Evolutionary conservation across 23 tunicate species (phyloP).

Genomic region (Halocynthia roretzi): DNA sequence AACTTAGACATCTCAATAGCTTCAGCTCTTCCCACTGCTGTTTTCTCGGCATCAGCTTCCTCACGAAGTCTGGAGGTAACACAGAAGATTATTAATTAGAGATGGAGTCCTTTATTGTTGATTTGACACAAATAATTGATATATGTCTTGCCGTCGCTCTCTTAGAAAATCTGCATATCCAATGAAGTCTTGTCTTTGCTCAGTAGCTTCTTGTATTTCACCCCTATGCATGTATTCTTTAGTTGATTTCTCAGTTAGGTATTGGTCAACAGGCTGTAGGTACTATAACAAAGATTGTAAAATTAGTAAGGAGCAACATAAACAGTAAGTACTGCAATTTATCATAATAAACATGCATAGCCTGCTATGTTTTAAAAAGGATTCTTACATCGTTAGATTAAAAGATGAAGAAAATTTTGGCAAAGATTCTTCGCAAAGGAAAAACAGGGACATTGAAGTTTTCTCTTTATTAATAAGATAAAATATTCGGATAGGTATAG

Average conservation of each 20-base stretch:
- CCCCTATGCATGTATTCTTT: slow-evolving; percentile 58
- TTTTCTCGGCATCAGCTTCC: not conserved
- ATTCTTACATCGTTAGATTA: too few relatives aligned
- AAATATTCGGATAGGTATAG: too few relatives aligned
- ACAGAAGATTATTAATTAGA: not conserved
- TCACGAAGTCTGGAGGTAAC: not conserved
- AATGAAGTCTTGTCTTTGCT: slow-evolving; percentile 35
- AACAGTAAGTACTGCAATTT: too few relatives aligned
- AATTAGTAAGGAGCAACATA: too few relatives aligned
- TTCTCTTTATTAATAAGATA: too few relatives aligned
- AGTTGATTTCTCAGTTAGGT: slow-evolving; percentile 52
- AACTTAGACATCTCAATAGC: slow-evolving; percentile 15
- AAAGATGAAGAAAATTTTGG: too few relatives aligned
- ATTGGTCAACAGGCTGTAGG: slow-evolving; percentile 64
- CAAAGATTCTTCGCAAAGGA: too few relatives aligned
- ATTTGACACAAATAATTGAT: not conserved
- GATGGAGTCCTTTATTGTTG: not conserved
- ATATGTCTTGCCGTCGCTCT: slow-evolving; percentile 35
- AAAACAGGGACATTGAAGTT: too few relatives aligned
- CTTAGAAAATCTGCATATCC: slow-evolving; percentile 54
- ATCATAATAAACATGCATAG: too few relatives aligned
- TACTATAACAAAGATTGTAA: slow-evolving; percentile 28
- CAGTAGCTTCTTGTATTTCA: slow-evolving; percentile 23
- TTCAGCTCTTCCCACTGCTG: not conserved
- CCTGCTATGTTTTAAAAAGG: too few relatives aligned